Evolutionary conservation across 2,888 invertebrate species (phyloP).

Genomic region (Sylvicola cinctus): DNA sequence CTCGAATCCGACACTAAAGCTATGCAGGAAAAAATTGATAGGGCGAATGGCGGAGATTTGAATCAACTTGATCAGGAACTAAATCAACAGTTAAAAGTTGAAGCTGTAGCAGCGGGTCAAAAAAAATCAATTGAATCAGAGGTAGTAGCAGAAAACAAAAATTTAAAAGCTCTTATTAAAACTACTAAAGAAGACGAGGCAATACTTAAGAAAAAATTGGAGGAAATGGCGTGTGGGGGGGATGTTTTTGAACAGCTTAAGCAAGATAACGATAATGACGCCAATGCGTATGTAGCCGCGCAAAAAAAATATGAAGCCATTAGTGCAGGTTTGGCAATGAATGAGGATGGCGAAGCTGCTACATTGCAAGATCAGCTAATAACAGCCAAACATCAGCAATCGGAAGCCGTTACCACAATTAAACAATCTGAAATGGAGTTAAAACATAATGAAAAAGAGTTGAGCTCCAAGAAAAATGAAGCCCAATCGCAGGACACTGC

Average conservation of each 20-base stretch:
- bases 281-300: constrained; percentile 44
- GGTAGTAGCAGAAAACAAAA: constrained; percentile 44
- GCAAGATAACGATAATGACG: constrained; percentile 41
- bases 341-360: constrained; percentile 56
- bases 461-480: constrained; percentile 44
- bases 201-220: constrained; percentile 34
- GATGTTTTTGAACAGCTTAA: constrained; percentile 46
- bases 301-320: constrained; percentile 68
- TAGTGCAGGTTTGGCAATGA: constrained; percentile 59
- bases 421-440: constrained; percentile 60
- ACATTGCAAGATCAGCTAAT: constrained; percentile 81
- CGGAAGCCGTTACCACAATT: constrained; percentile 56
- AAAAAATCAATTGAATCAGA: constrained; percentile 42
- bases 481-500: constrained; percentile 43
- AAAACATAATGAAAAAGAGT: constrained; percentile 35
- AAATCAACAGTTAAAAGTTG: constrained; percentile 38
- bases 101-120: constrained; percentile 41
- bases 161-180: constrained; percentile 41
- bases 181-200: constrained; percentile 46
- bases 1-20: constrained; percentile 37
- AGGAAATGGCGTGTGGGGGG: constrained; percentile 36
- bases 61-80: constrained; percentile 40
- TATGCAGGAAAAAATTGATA: constrained; percentile 41
- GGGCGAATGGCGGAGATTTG: constrained; percentile 43
- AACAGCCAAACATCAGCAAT: constrained; percentile 56